A percentile compares a stretch with the other conserved stretches of the same genome.
Evolutionary conservation across 1,140 invertebrate species (phyloP).

Genomic region (Amphibalanus amphitrite): DNA sequence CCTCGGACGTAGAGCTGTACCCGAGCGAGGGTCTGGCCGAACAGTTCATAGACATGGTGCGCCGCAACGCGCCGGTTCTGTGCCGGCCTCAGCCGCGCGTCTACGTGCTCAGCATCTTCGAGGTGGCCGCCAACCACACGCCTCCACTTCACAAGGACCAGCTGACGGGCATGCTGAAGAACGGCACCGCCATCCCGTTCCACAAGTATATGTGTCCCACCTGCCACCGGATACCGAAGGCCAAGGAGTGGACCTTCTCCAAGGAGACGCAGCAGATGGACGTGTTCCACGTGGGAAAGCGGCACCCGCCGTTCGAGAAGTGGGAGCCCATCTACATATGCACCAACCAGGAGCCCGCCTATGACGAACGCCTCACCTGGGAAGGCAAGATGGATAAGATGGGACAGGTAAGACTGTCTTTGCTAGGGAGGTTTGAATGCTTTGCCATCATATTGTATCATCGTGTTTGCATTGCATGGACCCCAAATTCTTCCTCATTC

Average conservation of each 20-base stretch:
- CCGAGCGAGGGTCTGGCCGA: slow-evolving; percentile 28
- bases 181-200: slow-evolving; percentile 66
- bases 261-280: slow-evolving; percentile 13
- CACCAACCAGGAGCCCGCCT: slow-evolving; percentile 54
- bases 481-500: no score
- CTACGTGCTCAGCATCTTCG: slow-evolving; percentile 64
- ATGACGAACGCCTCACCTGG: slow-evolving; percentile 60
- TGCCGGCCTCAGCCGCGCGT: slow-evolving; percentile 42
- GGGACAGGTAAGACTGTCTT: slow-evolving; percentile 64
- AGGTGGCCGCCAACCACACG: slow-evolving; percentile 47
- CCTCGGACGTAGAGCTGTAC: slow-evolving; percentile 75
- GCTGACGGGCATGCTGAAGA: slow-evolving; percentile 51
- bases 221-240: slow-evolving; percentile 72
- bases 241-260: slow-evolving; percentile 28
- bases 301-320: slow-evolving; percentile 32
- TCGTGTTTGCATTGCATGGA: no score
- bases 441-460: no score
- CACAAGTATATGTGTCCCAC: slow-evolving; percentile 73
- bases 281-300: slow-evolving; percentile 17
- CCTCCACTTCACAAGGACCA: slow-evolving; percentile 55
- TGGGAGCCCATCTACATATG: slow-evolving; percentile 74
- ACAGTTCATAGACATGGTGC: slow-evolving; percentile 19
- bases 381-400: slow-evolving; percentile 71
- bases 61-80: slow-evolving; percentile 7
- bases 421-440: no score